Evolutionary conservation across 1,140 invertebrate species (phyloP).

Genomic region (Magallana ariakensis): DNA sequence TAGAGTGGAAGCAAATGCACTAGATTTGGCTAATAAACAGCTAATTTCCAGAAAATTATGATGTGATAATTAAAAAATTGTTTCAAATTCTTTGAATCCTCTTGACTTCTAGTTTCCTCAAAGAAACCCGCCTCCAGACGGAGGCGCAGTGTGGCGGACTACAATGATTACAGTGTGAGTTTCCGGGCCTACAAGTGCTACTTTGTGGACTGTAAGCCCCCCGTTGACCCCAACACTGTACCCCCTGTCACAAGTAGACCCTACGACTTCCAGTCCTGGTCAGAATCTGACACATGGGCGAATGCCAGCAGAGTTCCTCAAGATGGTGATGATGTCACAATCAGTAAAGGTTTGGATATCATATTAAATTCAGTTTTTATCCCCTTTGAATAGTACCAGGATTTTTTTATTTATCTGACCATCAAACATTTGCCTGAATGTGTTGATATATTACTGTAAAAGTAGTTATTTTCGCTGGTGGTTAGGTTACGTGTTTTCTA

Average conservation of each 20-base stretch:
- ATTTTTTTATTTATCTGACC: too few relatives aligned
- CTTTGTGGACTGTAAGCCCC: slow-evolving; percentile 56
- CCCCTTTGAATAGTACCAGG: too few relatives aligned
- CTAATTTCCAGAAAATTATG: too few relatives aligned
- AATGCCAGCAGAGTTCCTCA: slow-evolving; percentile 54
- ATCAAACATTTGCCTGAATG: too few relatives aligned
- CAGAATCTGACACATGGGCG: slow-evolving; percentile 57
- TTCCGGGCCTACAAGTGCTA: slow-evolving; percentile 51
- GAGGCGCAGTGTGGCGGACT: neutral
- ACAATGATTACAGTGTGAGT: slow-evolving; percentile 4
- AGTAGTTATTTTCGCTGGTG: too few relatives aligned
- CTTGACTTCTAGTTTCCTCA: neutral
- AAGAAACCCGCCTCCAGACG: neutral
- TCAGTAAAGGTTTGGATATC: slow-evolving; percentile 62
- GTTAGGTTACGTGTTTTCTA: too few relatives aligned
- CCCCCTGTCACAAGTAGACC: slow-evolving; percentile 59
- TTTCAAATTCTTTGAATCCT: neutral
- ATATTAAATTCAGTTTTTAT: too few relatives aligned
- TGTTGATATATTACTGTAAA: too few relatives aligned
- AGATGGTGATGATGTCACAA: slow-evolving; percentile 67
- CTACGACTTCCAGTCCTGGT: slow-evolving; percentile 56
- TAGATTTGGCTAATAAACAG: too few relatives aligned
- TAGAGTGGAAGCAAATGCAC: too few relatives aligned
- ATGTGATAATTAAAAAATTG: neutral
- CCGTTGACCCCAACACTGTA: slow-evolving; percentile 69